Evolutionary conservation across 2,888 invertebrate genomes (phyloP).

Genomic region (Euplexia lucipara): DNA sequence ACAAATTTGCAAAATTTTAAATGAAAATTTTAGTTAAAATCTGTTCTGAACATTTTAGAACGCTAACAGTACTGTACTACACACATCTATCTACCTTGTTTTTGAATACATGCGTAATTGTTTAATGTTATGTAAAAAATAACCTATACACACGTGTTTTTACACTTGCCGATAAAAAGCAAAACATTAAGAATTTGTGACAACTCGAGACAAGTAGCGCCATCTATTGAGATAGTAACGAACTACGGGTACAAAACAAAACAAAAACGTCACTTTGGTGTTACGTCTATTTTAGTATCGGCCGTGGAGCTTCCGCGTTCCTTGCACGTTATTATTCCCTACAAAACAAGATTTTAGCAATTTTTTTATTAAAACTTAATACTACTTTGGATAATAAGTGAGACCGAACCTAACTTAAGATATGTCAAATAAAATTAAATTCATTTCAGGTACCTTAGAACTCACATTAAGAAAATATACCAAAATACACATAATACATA

Average conservation of each 20-base stretch:
- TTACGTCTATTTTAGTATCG: slow-evolving; percentile 33
- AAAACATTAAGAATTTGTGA: slow-evolving; percentile 21
- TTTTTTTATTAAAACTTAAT: too few relatives aligned
- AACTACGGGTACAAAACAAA: slow-evolving; percentile 18
- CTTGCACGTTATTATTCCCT: background rate
- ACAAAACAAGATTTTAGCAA: too few relatives aligned
- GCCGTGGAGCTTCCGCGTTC: slow-evolving; percentile 32
- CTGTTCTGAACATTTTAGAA: background rate
- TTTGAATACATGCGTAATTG: background rate
- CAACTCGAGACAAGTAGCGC: slow-evolving; percentile 30
- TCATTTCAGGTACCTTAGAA: too few relatives aligned
- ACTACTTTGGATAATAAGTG: too few relatives aligned
- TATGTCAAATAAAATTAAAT: too few relatives aligned
- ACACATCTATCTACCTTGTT: background rate
- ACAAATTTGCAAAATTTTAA: background rate
- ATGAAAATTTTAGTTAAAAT: slow-evolving; percentile 9
- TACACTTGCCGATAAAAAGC: slow-evolving; percentile 18
- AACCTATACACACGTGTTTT: slow-evolving; percentile 38
- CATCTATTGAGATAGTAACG: slow-evolving; percentile 37
- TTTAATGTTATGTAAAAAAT: background rate
- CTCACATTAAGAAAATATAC: too few relatives aligned
- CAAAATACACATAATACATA: too few relatives aligned
- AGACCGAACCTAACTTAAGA: too few relatives aligned
- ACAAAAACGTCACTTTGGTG: background rate
- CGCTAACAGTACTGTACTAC: background rate